These are phyloP conservation scores for Calameuta idolon DNA, from an alignment of 2,888 invertebrate genomes.

Conservation along the genomic window DNA sequence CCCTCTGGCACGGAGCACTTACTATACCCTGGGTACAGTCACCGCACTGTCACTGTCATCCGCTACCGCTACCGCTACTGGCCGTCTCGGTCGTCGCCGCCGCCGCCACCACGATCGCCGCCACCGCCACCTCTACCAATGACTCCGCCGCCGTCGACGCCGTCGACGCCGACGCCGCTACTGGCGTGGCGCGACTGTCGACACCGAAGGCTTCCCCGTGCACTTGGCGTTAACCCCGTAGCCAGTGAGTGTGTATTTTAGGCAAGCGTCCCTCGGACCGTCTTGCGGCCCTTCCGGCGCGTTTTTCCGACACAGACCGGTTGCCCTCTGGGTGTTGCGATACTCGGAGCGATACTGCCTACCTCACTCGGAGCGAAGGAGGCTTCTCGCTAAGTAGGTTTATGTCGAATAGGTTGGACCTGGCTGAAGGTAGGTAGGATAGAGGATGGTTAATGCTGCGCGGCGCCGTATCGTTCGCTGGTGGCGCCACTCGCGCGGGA, in stretches of 20 bases:
- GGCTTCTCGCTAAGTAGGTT: constrained; percentile 46
- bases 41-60: constrained; percentile 37
- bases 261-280: neutral
- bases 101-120: neutral
- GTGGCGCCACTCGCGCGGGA: constrained; percentile 46
- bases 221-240: neutral
- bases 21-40: constrained; percentile 21
- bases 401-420: constrained; percentile 44
- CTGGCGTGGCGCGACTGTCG: neutral
- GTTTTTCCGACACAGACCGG: constrained; percentile 16
- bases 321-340: constrained; percentile 9
- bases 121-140: neutral
- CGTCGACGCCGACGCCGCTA: constrained; percentile 12
- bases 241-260: neutral
- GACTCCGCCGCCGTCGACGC: constrained; percentile 17
- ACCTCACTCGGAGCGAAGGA: constrained; percentile 30
- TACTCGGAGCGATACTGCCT: constrained; percentile 34
- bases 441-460: constrained; percentile 37
- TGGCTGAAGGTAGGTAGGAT: constrained; percentile 38
- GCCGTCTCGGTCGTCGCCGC: constrained; percentile 1
- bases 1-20: constrained; percentile 30
- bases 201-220: neutral
- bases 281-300: neutral
- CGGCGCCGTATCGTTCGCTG: constrained; percentile 37
- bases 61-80: constrained; percentile 19